Percentiles rank a stretch among this genome's conserved stretches.
phyloP scores from a whole-genome alignment of 64 coral and sea anemone genomes.

The Exaiptasia diaphana region DNA sequence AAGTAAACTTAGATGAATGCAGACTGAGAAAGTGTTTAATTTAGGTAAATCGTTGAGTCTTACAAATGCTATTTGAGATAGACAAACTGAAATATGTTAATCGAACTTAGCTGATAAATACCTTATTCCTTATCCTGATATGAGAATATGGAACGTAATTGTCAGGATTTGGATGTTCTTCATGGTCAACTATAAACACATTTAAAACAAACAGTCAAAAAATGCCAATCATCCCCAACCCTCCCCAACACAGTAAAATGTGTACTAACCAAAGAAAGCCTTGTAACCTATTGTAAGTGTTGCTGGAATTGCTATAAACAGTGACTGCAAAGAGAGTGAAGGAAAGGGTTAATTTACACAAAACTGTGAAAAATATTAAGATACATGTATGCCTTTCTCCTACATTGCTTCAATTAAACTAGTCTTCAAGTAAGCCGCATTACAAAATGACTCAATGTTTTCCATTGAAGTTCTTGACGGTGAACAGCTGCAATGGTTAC shows the following conservation, averaged over 20 bases:
- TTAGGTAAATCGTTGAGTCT: no score
- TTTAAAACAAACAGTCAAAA: not conserved
- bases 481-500: no score
- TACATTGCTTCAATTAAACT: no score
- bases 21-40: no score
- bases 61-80: not conserved
- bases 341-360: no score
- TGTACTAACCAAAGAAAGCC: slow-evolving; percentile 41
- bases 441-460: no score
- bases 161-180: slow-evolving; percentile 41
- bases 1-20: no score
- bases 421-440: no score
- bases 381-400: no score
- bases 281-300: slow-evolving; percentile 47
- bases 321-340: slow-evolving; percentile 44
- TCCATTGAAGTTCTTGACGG: no score
- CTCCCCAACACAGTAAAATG: not conserved
- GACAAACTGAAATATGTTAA: not conserved
- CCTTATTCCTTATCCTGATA: slow-evolving; percentile 65
- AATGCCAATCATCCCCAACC: not conserved
- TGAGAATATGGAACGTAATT: slow-evolving; percentile 62
- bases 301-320: slow-evolving; percentile 43
- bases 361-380: no score
- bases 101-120: not conserved
- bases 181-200: slow-evolving; percentile 41